A percentile compares a stretch with the other conserved stretches of the same genome.
phyloP scores from a whole-genome alignment of 2,113 vertebrate species.

The Hyperopisus bebe region DNA sequence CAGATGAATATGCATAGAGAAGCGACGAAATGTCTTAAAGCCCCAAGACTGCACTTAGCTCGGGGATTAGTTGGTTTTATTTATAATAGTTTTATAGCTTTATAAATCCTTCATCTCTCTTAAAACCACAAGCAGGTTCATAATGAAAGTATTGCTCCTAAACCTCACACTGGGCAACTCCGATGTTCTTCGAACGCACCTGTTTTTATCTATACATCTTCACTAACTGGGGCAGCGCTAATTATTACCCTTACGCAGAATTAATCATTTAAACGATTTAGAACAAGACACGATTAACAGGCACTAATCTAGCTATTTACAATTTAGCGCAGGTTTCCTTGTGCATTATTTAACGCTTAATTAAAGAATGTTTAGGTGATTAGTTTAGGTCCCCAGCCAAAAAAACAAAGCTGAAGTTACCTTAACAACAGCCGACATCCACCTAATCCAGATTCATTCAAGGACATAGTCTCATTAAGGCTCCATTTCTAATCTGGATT shows the following conservation, averaged over 20 bases:
- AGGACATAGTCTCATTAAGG: neutral
- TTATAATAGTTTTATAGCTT: neutral
- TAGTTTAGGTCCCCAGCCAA: neutral
- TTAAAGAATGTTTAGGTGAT: neutral
- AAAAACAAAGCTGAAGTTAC: neutral
- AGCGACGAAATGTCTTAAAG: neutral
- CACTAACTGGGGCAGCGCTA: neutral
- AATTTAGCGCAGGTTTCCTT: neutral
- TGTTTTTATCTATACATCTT: neutral
- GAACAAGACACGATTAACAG: neutral
- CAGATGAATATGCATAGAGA: neutral
- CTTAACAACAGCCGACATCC: neutral
- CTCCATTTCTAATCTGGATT: neutral
- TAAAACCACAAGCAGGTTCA: neutral
- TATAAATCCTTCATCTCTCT: neutral
- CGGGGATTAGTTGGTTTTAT: neutral
- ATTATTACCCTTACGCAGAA: neutral
- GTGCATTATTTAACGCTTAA: neutral
- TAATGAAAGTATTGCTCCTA: neutral
- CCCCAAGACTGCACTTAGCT: neutral
- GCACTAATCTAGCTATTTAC: neutral
- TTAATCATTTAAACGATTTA: conserved; percentile 6
- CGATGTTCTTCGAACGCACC: neutral
- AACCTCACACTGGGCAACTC: neutral
- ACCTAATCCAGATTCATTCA: neutral